These are phyloP conservation scores for Macroramphosus scolopax DNA, from an alignment of 2,797 vertebrate genomes.

Conservation along the genomic window DNA sequence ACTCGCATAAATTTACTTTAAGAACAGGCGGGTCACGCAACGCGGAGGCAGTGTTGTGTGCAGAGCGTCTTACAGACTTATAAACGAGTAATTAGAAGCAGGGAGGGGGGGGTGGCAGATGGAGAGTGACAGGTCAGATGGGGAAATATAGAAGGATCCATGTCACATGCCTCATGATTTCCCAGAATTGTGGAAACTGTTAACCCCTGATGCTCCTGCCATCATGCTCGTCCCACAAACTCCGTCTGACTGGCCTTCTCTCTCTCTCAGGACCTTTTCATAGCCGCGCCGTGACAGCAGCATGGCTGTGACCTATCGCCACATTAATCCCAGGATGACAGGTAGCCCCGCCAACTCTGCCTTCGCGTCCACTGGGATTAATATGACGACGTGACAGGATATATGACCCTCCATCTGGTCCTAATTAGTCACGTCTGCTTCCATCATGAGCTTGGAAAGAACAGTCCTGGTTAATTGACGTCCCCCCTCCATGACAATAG, in stretches of 20 bases:
- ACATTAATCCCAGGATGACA: conserved; percentile 59
- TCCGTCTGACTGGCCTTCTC: too few species aligned
- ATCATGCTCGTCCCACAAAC: too few species aligned
- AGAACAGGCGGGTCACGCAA: conserved; percentile 23
- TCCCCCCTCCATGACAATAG: too few species aligned
- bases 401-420: conserved; percentile 45
- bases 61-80: not conserved
- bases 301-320: conserved; percentile 41
- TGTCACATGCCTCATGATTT: conserved; percentile 21
- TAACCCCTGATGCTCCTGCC: too few species aligned
- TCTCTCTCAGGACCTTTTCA: not conserved
- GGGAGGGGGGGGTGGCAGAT: conserved; percentile 8
- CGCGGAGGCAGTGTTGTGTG: conserved; percentile 8
- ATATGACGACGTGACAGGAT: conserved; percentile 53
- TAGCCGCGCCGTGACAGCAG: conserved; percentile 22
- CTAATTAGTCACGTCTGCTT: conserved; percentile 50
- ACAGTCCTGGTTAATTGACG: conserved; percentile 20
- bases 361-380: conserved; percentile 52
- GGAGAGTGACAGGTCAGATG: conserved; percentile 17
- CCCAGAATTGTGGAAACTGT: too few species aligned
- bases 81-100: not conserved
- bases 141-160: conserved; percentile 22
- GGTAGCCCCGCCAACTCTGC: conserved; percentile 30
- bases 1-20: conserved; percentile 4
- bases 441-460: too few species aligned